Base-by-base conservation (phyloP, 2,113 vertebrate genomes). In the Callionymus lyra region DNA sequence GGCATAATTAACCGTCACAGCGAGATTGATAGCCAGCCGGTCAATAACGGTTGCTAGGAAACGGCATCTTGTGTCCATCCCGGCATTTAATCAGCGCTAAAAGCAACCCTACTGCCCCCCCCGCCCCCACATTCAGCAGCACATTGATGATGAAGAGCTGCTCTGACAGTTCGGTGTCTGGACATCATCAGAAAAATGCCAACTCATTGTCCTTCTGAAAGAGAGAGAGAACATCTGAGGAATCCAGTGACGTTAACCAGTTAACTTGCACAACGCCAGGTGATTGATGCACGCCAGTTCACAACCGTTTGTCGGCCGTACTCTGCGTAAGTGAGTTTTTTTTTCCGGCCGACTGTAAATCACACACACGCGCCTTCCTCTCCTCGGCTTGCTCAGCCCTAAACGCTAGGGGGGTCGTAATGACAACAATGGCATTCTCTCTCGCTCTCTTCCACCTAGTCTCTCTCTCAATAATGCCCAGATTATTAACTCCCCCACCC, bases 61-160 rank as follows among this genome's bases (percentile, higher is more conserved):
- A 76, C 63, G 13, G 53, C 71, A 51, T 74, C 60, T 55, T 39
- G 47, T 63, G 58, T 63, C 59, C 59, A 52, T 64, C 41, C 16
- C 53, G 50, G 36, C 47, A 78, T 68, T 70, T 84, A 86, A 87
- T 87, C 81, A 84, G 77, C 47, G 65, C 69, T 87, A 86, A 86
- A 83, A 85, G 85, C 82, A 50, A 35, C 57, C 56, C 44, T 44
- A 17, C 34, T 19, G 13, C 38, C 10, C 34, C 17, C 44, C 11
- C 35, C 6, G 32, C 38, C 35, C 46, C 56, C 50, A 45, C n/a
- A n/a, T n/a, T 49, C 16, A n/a, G 31, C n/a, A 33, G 34, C 40
- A 46, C 52, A 56, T 66, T 58, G 41, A 6, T 10, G 47, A 41
- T n/a, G 16, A 27, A 16, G 34, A 34, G 43, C 21, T 12, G 39